Conservation (phyloP, 2,797 vertebrate genomes). For the Phataginus tricuspis region DNA sequence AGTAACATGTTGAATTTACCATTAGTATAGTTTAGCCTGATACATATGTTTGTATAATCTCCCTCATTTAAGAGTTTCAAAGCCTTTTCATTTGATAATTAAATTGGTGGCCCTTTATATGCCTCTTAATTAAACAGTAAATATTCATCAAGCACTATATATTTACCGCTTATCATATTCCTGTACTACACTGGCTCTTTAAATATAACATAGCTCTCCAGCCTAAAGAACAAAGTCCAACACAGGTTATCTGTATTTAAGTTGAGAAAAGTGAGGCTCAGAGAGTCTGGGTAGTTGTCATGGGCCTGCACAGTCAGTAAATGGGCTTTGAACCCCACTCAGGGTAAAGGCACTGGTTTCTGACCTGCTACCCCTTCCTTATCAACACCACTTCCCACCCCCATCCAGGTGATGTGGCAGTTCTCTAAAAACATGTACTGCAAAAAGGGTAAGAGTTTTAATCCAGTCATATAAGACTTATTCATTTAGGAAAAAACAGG, state of each 20-base stretch:
- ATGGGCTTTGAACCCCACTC: not conserved
- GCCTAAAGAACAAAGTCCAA: not conserved
- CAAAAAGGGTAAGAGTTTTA: not conserved
- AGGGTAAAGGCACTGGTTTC: not conserved
- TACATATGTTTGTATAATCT: not conserved
- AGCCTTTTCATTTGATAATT: constrained; percentile 46
- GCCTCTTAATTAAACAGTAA: constrained; percentile 29
- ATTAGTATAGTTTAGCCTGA: not conserved
- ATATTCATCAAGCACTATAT: not conserved
- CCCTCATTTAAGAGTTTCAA: not conserved
- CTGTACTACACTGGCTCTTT: not conserved
- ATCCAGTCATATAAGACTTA: not conserved
- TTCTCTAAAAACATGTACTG: not conserved
- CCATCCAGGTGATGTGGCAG: not conserved
- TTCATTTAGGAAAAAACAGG: not conserved
- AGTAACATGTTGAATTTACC: not conserved
- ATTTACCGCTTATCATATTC: not conserved
- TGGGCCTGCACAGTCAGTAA: not conserved
- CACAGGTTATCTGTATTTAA: not conserved
- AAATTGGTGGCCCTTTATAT: not conserved
- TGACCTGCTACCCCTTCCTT: not conserved
- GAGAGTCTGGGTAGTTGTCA: not conserved
- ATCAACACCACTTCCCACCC: accelerated
- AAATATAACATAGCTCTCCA: not conserved
- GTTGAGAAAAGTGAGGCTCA: not conserved